Evolutionary conservation across 2,888 invertebrate genomes (phyloP).

Genomic region (Drosophila paracracens): DNA sequence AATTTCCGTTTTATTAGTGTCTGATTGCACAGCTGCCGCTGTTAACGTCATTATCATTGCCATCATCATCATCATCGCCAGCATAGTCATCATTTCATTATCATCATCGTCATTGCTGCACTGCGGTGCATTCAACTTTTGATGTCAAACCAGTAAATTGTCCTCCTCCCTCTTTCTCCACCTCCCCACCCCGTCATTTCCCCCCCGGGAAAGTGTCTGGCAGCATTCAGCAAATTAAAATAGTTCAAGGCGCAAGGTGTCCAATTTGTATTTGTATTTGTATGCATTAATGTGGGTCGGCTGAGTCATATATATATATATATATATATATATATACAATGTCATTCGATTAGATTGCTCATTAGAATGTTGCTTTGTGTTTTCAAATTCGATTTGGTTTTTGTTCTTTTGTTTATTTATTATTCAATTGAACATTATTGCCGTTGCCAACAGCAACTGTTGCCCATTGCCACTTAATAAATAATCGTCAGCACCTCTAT

Average conservation of each 20-base stretch:
- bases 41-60: constrained; percentile 7
- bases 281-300: neutral
- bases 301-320: constrained; percentile 14
- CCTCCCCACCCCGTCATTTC: neutral
- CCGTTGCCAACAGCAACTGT: neutral
- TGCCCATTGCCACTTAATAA: neutral
- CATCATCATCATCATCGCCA: neutral
- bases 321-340: constrained; percentile 2
- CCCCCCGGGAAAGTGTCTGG: constrained; percentile 20
- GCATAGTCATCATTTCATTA: constrained; percentile 10
- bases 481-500: neutral
- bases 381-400: neutral
- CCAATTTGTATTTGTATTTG: constrained; percentile 9
- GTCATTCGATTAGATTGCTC: constrained; percentile 6
- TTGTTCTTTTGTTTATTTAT: neutral
- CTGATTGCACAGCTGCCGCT: constrained; percentile 28
- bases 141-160: constrained; percentile 49
- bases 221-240: constrained; percentile 33
- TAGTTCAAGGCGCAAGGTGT: constrained; percentile 19
- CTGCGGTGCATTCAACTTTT: constrained; percentile 22
- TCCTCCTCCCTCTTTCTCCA: neutral
- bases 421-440: neutral
- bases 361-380: constrained; percentile 13
- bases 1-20: constrained; percentile 50
- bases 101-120: constrained; percentile 30